A percentile compares a stretch with the other conserved stretches of the same genome.
These are phyloP conservation scores for Cydia splendana DNA, from an alignment of 1,140 invertebrate species.

Conservation along the genomic window DNA sequence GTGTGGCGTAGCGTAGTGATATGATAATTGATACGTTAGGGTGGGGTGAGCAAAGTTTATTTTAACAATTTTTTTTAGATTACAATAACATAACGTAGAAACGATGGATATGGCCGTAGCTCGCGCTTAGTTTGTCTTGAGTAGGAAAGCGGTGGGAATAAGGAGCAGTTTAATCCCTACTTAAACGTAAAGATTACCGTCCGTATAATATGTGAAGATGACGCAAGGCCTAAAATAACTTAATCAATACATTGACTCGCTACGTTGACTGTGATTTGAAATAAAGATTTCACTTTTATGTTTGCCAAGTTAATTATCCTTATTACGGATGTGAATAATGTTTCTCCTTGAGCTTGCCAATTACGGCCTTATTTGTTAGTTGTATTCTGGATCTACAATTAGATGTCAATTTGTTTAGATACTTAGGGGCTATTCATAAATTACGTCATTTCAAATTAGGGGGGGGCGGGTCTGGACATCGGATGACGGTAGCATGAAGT, in stretches of 20 bases:
- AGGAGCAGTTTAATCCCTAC: not conserved
- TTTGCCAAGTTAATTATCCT: not conserved
- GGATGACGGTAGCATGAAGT: too few species aligned
- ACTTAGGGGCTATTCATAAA: too few species aligned
- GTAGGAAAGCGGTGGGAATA: not conserved
- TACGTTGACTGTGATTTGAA: not conserved
- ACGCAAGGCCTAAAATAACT: not conserved
- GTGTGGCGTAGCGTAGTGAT: too few species aligned
- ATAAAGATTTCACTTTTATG: not conserved
- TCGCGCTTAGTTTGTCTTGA: too few species aligned
- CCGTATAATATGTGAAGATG: not conserved
- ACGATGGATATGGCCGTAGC: not conserved
- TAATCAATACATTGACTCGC: conserved; percentile 1
- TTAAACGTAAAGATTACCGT: not conserved
- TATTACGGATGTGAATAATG: not conserved
- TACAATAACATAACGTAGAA: not conserved
- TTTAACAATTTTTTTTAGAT: too few species aligned
- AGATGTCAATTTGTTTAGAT: too few species aligned
- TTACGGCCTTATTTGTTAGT: too few species aligned
- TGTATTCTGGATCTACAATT: too few species aligned
- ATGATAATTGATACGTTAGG: too few species aligned
- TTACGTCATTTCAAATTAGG: too few species aligned
- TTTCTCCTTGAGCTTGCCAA: not conserved
- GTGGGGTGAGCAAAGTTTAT: too few species aligned
- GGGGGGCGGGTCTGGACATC: too few species aligned